phyloP scores from a whole-genome alignment of 2,113 vertebrate species.

The Elanus axillaris region DNA sequence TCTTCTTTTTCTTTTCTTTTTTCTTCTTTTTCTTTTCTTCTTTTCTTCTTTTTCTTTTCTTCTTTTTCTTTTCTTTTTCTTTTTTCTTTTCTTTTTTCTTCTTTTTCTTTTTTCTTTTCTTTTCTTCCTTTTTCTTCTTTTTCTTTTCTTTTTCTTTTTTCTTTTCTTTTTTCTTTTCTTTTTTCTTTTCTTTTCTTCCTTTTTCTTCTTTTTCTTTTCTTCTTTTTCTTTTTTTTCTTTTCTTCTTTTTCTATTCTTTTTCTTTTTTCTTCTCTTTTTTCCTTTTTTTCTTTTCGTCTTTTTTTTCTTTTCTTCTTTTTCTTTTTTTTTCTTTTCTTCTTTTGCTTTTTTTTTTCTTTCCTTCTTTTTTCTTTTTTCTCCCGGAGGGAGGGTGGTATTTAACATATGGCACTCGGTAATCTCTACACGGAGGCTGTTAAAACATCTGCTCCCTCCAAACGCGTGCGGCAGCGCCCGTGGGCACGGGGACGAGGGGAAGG shows the following conservation, averaged over 20 bases:
- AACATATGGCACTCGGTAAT: conserved; percentile 51
- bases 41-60: neutral
- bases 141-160: neutral
- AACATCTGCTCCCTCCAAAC: conserved; percentile 22
- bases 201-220: neutral
- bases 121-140: neutral
- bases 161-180: too few species aligned
- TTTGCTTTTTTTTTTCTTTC: neutral
- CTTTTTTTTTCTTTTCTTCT: neutral
- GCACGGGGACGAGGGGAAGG: neutral
- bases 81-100: too few species aligned
- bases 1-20: neutral
- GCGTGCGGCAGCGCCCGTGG: neutral
- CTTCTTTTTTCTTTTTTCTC: neutral
- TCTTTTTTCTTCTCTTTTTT: neutral
- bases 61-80: neutral
- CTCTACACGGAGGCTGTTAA: conserved; percentile 2
- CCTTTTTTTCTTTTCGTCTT: neutral
- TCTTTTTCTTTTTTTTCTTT: neutral
- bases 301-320: neutral
- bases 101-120: too few species aligned
- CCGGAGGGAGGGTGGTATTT: neutral
- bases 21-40: too few species aligned
- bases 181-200: neutral
- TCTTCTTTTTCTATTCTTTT: neutral